Percentiles rank a stretch among this genome's conserved stretches.
Conservation (phyloP, 2,113 vertebrate species). For the Micronycteris hirsuta region DNA sequence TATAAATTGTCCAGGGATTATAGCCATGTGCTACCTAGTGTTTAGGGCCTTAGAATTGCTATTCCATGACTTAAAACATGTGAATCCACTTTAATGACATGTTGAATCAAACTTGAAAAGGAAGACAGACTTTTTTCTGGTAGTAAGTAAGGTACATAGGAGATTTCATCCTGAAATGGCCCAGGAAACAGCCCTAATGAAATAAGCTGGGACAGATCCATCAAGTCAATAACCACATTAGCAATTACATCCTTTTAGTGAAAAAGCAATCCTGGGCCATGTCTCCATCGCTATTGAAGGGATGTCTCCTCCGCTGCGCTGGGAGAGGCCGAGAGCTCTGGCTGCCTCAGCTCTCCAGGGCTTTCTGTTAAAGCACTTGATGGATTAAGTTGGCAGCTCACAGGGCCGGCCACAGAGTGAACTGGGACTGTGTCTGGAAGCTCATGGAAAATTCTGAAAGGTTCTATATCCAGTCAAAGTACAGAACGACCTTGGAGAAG, state of each 20-base stretch:
- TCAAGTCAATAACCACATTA: constrained; percentile 61
- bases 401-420: background rate
- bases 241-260: constrained; percentile 74
- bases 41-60: background rate
- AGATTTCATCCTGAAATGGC: constrained; percentile 72
- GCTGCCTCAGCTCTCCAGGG: constrained; percentile 60
- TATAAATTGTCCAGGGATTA: background rate
- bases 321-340: constrained; percentile 35
- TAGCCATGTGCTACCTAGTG: background rate
- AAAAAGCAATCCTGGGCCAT: constrained; percentile 63
- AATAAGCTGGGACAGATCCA: constrained; percentile 56
- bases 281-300: constrained; percentile 64
- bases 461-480: background rate
- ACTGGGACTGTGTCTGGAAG: constrained; percentile 1
- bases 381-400: constrained; percentile 69
- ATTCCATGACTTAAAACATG: background rate
- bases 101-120: background rate
- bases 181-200: constrained; percentile 67
- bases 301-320: constrained; percentile 30
- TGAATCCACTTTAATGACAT: constrained; percentile 30
- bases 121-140: constrained; percentile 19
- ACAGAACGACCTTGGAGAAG: background rate
- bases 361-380: constrained; percentile 62
- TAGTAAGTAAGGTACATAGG: constrained; percentile 54
- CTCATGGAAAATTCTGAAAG: constrained; percentile 53